Evolutionary conservation across 2,888 invertebrate species (phyloP), one percentile per base, ranked within the genome.

Genomic region (Coenonympha glycerion): DNA sequence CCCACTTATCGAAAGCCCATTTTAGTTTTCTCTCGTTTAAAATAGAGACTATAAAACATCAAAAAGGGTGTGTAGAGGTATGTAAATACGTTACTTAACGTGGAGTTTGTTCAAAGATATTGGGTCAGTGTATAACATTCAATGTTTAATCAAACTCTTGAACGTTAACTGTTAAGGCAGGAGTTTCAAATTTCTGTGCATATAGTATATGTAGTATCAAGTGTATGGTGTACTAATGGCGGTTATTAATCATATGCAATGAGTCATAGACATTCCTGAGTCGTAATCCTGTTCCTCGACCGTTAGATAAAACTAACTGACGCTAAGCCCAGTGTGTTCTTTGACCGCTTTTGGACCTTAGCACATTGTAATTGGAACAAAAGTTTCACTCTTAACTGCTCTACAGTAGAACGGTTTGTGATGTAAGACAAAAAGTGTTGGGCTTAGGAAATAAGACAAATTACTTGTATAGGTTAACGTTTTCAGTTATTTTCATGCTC

Each of bases 231-330:
- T 46, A 48, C 37, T 56, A 56, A 56, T 51, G 68, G 51, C 50
- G 45, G 49, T 52, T 55, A 65, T 63, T 62, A 62, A 72, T 72
- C 70, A 69, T 65, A 52, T 47, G 18, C 59, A 65, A 67, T 70
- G 68, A 71, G 49, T 71, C 71, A 67, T 45, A 28, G 26, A 55
- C 47, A 59, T 59, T 55, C 57, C 58, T 55, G 34, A 37, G 41
- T 39, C 39, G 47, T 53, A 53, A 60, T 58, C 57, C 58, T 59
- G 60, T 56, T 58, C 46, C 42, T 42, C 52, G 52, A 57, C 57
- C 57, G 57, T 57, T 55, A 57, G 52, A 52, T 57, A 53, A 57
- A 36, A 46, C 46, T 33, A 26, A 53, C 47, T 33, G 39, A 40
- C 34, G 49, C 21, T 37, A 52, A 52, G 37, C 42, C n/a, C 18